Percentiles rank a stretch among this genome's conserved stretches.
These are phyloP conservation scores for Montipora sp. DNA, from an alignment of 64 coral and sea anemone genomes.

Conservation along the genomic window DNA sequence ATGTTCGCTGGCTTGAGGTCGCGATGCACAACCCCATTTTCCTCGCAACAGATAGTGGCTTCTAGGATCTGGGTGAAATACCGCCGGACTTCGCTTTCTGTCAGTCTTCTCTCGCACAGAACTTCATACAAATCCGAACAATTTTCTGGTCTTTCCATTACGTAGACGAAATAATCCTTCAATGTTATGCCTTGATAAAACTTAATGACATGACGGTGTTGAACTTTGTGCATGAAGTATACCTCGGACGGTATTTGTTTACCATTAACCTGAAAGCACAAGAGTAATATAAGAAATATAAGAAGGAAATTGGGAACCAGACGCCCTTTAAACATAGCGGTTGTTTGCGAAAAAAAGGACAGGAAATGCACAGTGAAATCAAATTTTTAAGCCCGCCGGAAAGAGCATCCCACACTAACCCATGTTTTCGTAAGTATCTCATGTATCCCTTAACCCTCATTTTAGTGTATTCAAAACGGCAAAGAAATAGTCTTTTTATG, in stretches of 20 bases:
- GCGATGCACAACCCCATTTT: not conserved
- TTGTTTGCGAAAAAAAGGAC: no score
- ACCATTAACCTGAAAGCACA: not conserved
- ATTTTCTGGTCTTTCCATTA: slow-evolving; percentile 5
- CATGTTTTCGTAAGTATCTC: not conserved
- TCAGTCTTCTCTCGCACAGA: not conserved
- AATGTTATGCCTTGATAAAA: not conserved
- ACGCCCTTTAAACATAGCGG: no score
- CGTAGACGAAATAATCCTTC: not conserved
- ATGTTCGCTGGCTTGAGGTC: not conserved
- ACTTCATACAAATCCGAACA: not conserved
- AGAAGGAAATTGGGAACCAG: no score
- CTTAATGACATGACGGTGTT: not conserved
- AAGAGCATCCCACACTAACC: not conserved
- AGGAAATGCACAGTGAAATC: no score
- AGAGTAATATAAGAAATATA: no score
- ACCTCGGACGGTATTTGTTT: slow-evolving; percentile 6
- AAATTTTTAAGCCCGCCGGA: no score
- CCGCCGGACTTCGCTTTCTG: not conserved
- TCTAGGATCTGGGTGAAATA: not conserved
- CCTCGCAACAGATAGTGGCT: not conserved
- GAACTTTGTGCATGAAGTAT: not conserved
- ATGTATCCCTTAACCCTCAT: not conserved
- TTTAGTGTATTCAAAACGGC: not conserved
- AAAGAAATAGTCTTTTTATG: not conserved